Evolutionary conservation across 2,797 vertebrate species (phyloP), one percentile per base, ranked within the genome.

Genomic region (Coccyzus lansbergi): DNA sequence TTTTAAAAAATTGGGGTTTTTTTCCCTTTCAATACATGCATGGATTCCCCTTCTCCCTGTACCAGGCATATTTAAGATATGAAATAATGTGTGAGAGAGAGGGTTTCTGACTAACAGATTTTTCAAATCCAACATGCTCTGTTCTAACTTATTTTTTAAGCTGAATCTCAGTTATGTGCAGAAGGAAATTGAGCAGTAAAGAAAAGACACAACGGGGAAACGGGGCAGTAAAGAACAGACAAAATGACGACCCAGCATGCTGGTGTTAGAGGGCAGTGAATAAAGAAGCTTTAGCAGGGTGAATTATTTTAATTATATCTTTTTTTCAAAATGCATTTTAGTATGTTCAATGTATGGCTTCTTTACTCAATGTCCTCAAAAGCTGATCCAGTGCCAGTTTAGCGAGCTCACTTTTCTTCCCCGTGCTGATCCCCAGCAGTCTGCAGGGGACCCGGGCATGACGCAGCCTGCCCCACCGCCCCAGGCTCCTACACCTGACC

Each of bases 301-400:
- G 55, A 79, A 62, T 56, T 46, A 40, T 36, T 92, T 77, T 80
- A 88, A 71, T 38, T 1, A 0, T 65, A 68, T 22, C 20, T 9
- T 16, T 24, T 75, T 90, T 78, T 52, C 55, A 63, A 53, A 85
- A 31, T 2, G 6, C 16, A 15, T 68, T 90, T 58, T 13, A 12
- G 4, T 18, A 18, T 1, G 16, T 31, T 34, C 0, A 0, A 49
- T 2, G 29, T 11, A 55, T 0, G 3, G 64, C 26, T 85, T 29
- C 49, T 29, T 71, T 53, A 65, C 72, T 55, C 60, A 21, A 10
- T 12, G 63, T 67, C 56, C 52, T 88, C 76, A 29, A 29, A 22
- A 13, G 24, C 40, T 56, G 31, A 75, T 44, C 62, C 62, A 40
- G n/a, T 2, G 5, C 34, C 62, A 44, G 31, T 62, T 48, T 5